Percentiles rank a stretch among this genome's conserved stretches.
These are phyloP conservation scores for Saccopteryx leptura DNA, from an alignment of 2,113 vertebrate species.

Conservation along the genomic window DNA sequence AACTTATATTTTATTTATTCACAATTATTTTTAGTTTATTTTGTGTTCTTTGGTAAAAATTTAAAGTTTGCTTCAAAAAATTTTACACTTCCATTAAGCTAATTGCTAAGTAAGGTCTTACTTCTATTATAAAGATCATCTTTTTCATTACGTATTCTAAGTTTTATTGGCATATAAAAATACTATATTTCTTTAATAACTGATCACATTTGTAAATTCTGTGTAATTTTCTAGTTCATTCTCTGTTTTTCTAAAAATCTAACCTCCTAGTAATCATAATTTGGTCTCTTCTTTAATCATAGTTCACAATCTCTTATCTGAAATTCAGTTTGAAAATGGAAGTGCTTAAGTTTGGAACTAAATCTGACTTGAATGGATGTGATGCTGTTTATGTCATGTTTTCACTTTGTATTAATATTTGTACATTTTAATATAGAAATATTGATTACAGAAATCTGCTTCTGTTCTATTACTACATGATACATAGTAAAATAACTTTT, in stretches of 20 bases:
- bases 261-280: neutral
- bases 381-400: neutral
- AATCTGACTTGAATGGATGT: neutral
- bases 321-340: conserved; percentile 30
- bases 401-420: conserved; percentile 6
- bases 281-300: neutral
- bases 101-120: neutral
- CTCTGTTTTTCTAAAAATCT: neutral
- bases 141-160: neutral
- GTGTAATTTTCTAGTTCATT: neutral
- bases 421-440: conserved; percentile 14
- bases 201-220: neutral
- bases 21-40: conserved; percentile 22
- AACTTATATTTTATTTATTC: neutral
- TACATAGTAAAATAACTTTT: conserved; percentile 6
- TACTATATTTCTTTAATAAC: neutral
- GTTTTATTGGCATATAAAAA: neutral
- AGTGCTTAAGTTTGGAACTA: neutral
- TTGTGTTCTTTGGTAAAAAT: conserved; percentile 5
- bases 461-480: neutral
- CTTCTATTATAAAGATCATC: neutral
- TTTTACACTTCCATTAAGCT: neutral
- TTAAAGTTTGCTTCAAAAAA: neutral
- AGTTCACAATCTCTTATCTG: neutral
- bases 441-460: neutral